Percentiles rank a stretch among this genome's conserved stretches.
Evolutionary conservation across 2,888 invertebrate species (phyloP).

Genomic region (Amiota mariae): DNA sequence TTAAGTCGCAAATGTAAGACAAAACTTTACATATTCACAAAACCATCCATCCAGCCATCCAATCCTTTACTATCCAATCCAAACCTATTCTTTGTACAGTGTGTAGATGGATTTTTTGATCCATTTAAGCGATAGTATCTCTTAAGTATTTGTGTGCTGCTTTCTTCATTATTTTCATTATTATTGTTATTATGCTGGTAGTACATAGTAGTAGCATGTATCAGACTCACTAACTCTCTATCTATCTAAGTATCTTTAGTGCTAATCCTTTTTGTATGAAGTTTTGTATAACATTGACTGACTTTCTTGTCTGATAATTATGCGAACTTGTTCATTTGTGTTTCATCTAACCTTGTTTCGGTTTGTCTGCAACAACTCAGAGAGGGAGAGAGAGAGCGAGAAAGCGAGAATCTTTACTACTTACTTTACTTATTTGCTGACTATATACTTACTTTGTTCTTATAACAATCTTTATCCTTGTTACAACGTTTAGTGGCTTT

Average conservation of each 20-base stretch:
- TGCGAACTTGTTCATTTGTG: not conserved
- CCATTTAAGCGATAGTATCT: slow-evolving; percentile 10
- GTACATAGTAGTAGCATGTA: not conserved
- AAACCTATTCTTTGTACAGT: no score
- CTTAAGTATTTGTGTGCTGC: not conserved
- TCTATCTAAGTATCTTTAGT: not conserved
- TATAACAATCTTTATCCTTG: not conserved
- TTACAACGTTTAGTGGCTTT: slow-evolving; percentile 20
- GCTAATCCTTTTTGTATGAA: slow-evolving; percentile 25
- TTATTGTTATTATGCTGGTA: not conserved
- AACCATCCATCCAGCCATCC: no score
- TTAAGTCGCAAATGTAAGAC: no score
- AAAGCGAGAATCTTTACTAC: no score
- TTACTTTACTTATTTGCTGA: no score
- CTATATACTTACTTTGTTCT: not conserved
- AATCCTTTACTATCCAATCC: no score
- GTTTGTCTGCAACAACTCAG: slow-evolving; percentile 3
- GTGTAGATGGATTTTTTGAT: not conserved
- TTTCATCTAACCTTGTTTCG: slow-evolving; percentile 1
- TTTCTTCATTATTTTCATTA: slow-evolving; percentile 1
- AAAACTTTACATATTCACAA: no score
- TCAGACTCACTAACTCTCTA: not conserved
- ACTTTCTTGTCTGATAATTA: not conserved
- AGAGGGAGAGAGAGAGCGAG: no score
- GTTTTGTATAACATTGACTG: slow-evolving; percentile 8